A percentile compares a stretch with the other conserved stretches of the same genome.
These are phyloP conservation scores for Rhinolophus ferrumequinum DNA, from an alignment of 2,113 vertebrate species.

Conservation along the genomic window DNA sequence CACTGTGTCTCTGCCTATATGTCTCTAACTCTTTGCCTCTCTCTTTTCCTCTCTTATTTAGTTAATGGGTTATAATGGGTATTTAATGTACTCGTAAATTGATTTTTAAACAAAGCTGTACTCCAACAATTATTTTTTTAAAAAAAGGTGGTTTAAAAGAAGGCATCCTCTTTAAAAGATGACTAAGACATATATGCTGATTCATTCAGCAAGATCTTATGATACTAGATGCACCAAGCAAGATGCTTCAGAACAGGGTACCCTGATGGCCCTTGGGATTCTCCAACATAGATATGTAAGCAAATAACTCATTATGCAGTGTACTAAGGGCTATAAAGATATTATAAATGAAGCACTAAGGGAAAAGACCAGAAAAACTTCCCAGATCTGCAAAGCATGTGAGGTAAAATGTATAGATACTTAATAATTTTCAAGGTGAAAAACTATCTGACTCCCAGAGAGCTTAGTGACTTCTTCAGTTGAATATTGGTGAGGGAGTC, in stretches of 20 bases:
- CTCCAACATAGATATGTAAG: neutral
- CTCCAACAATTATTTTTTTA: neutral
- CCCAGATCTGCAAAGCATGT: neutral
- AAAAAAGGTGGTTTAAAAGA: neutral
- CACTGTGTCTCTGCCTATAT: neutral
- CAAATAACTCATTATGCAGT: neutral
- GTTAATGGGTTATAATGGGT: neutral
- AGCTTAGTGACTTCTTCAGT: neutral
- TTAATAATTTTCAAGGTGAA: neutral
- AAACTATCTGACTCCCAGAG: neutral
- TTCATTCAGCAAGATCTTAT: neutral
- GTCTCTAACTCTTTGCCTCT: neutral
- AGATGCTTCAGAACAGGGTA: accelerated
- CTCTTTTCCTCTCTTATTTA: neutral
- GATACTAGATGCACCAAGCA: too few species aligned
- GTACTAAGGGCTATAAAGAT: too few species aligned
- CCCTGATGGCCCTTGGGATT: accelerated
- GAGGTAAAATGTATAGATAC: neutral
- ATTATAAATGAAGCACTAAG: neutral
- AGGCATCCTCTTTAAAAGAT: neutral
- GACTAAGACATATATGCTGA: accelerated
- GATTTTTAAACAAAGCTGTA: neutral
- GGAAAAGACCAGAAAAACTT: neutral
- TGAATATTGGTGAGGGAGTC: neutral
- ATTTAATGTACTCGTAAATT: neutral